phyloP scores from a whole-genome alignment of 2,888 invertebrate species.

The Cephus sareptanus region DNA sequence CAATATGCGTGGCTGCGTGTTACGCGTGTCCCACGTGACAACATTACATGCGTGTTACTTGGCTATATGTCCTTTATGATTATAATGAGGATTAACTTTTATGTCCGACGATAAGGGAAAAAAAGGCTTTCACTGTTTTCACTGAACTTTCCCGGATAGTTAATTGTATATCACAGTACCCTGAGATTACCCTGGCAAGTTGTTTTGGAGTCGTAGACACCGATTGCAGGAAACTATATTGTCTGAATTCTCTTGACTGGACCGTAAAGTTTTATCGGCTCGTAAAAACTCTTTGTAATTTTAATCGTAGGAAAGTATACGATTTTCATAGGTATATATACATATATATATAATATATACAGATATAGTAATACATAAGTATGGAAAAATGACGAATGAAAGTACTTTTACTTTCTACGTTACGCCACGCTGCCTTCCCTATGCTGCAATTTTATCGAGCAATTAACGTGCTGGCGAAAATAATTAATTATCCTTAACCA shows the following conservation, averaged over 20 bases:
- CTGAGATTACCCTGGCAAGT: neutral
- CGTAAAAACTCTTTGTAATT: no score
- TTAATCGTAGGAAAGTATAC: no score
- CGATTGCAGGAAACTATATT: neutral
- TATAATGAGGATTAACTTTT: neutral
- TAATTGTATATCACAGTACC: neutral
- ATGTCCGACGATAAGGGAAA: neutral
- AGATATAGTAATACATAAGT: conserved; percentile 27
- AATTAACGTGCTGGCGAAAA: neutral
- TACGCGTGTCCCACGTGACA: neutral
- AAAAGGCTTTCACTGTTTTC: neutral
- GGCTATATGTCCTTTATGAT: neutral
- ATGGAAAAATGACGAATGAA: conserved; percentile 30
- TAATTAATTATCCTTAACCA: neutral
- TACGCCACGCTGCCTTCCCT: conserved; percentile 20
- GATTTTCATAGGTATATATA: neutral
- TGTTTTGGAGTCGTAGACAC: neutral
- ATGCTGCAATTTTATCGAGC: neutral
- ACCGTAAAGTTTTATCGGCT: no score
- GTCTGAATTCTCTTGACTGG: no score
- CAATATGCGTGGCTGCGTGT: neutral
- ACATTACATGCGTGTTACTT: neutral
- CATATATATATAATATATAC: neutral
- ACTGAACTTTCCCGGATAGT: neutral
- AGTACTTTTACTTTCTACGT: conserved; percentile 45